Base-by-base conservation (phyloP, 1,140 invertebrate species). In the Pissodes strobi region DNA sequence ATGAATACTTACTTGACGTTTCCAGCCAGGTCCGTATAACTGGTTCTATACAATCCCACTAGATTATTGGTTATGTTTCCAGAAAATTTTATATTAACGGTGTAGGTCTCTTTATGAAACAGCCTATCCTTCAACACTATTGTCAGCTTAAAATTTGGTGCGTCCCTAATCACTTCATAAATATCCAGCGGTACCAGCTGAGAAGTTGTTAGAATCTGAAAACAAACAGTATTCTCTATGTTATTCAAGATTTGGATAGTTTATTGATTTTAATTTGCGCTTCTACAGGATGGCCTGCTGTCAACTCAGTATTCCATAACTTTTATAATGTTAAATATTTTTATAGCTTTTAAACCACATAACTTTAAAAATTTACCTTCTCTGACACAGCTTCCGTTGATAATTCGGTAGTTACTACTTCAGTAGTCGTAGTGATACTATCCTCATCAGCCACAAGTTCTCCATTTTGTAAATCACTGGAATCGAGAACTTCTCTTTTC, bases 11-110 rank as follows among this genome's bases (percentile, higher is more conserved):
- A 73, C 74, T 62, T 71, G 10, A 49, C 66, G 23, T 71, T 59
- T 13, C 72, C 71, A 18, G 51, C 37, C 13, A 64, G 19, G 25
- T 71, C 67, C 10, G 66, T 64, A 38, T 76, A 76, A 59, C 66
- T 72, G 9, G 73, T 75, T 61, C 64, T 64, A 56, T 76, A 74
- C 22, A 76, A 69, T 22, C 74, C 74, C 19, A 70, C 57, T 38
- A 76, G 61, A 60, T 73, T 74, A 37, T 74, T 67, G 1, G 64
- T 59, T 39, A 76, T 75, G 30, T 71, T 69, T 15, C 74, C 73
- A 22, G 69, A 57, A 56, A 74, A 71, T 59, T 70, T 62, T n/a
- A 75, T 69, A 48, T 69, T 62, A 10, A 75, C 43, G 1, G 66
- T 70, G 38, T 76, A 76, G 27, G 67, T 69, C 22, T 61, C 34